Evolutionary conservation across 2,113 vertebrate species (phyloP).

Genomic region (Sakesphorus luctuosus): DNA sequence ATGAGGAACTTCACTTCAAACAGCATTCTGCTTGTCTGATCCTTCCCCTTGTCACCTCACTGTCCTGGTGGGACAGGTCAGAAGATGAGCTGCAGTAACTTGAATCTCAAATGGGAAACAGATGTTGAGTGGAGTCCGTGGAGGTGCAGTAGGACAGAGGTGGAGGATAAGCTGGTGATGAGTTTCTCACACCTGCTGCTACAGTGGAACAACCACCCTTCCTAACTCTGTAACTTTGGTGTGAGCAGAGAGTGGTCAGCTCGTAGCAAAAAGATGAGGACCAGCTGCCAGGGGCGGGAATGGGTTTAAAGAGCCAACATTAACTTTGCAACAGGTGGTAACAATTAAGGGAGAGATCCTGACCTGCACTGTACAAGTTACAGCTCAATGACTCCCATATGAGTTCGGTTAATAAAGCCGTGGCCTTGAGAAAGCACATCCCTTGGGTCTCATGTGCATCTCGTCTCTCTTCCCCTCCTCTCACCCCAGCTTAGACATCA

Average conservation of each 20-base stretch:
- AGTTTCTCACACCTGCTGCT: not conserved
- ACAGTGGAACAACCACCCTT: not conserved
- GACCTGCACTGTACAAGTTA: slow-evolving; percentile 40
- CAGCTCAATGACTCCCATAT: slow-evolving; percentile 55
- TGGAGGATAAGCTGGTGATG: not conserved
- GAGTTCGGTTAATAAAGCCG: slow-evolving; percentile 7
- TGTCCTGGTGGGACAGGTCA: not conserved
- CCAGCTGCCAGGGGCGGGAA: not conserved
- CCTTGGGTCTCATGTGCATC: not conserved
- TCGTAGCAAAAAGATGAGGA: not conserved
- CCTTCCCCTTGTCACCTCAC: not conserved
- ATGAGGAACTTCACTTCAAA: not conserved
- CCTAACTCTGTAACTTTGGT: not conserved
- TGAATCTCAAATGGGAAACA: not conserved
- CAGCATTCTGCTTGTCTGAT: not conserved
- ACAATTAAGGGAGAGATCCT: not conserved
- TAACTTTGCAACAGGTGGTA: slow-evolving; percentile 34
- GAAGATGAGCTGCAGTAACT: not conserved
- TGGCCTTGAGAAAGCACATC: slow-evolving; percentile 5
- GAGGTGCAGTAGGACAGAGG: not conserved
- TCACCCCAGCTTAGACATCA: not conserved
- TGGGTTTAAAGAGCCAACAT: not conserved
- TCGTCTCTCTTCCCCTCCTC: not conserved
- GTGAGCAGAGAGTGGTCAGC: not conserved
- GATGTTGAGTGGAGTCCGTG: not conserved